Evolutionary conservation across 2,113 vertebrate species (phyloP).

Genomic region (Corythornis cristatus): DNA sequence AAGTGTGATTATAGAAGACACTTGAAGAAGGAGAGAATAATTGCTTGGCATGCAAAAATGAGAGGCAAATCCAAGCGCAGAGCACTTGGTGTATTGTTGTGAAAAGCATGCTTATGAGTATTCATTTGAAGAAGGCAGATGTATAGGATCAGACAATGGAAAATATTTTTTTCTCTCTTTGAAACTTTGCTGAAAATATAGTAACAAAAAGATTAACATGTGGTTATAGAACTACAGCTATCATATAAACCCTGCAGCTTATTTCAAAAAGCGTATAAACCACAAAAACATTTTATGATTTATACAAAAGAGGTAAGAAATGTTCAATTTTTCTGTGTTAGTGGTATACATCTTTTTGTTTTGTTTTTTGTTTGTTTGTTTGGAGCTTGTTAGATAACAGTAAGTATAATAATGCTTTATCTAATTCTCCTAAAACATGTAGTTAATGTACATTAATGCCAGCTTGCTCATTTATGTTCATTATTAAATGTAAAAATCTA

Average conservation of each 20-base stretch:
- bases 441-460: constrained; percentile 39
- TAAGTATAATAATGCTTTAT: constrained; percentile 27
- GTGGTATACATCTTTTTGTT: neutral
- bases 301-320: constrained; percentile 18
- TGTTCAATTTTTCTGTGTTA: constrained; percentile 3
- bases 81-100: neutral
- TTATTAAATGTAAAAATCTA: constrained; percentile 39
- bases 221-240: constrained; percentile 15
- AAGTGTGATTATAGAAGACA: constrained; percentile 26
- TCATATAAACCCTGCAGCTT: neutral
- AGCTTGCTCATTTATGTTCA: neutral
- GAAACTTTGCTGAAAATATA: constrained; percentile 45
- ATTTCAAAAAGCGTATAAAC: constrained; percentile 5
- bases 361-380: neutral
- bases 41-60: neutral
- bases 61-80: neutral
- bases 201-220: constrained; percentile 31
- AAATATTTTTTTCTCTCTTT: neutral
- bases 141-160: neutral
- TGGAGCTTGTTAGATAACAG: neutral
- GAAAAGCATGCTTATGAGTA: neutral
- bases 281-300: constrained; percentile 30
- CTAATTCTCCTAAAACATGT: constrained; percentile 31
- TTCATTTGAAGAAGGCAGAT: neutral
- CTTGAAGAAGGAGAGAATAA: neutral